Evolutionary conservation across 1,140 invertebrate species (phyloP), one percentile per base, ranked within the genome.

Genomic region (Drosophila malerkotliana): DNA sequence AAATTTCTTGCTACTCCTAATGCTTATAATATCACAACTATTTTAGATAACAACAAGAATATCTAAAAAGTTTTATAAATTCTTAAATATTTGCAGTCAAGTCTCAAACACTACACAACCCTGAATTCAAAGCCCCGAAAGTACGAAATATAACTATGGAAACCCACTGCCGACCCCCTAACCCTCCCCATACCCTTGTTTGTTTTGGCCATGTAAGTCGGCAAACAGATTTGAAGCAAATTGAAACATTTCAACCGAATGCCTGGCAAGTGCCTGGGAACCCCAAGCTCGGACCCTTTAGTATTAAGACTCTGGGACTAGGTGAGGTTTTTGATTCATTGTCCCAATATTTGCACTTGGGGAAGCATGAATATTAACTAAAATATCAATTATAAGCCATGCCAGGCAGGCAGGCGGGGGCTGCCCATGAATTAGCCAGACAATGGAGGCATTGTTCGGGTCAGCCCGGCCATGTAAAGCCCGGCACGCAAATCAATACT

Each of bases 201-300:
- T 54, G 34, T 26, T 32, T 28, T 28, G 26, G 26, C 26, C 26
- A 28, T 28, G 26, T 28, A 5, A 28, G 26, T 28, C 6, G 6
- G 32, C 62, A 68, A 69, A 68, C 62, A 55, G 49, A 69, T 48
- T 68, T 37, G 39, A 48, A 39, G 30, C 49, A 67, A 69, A 69
- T 69, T 68, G 62, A 56, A 56, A 56, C 32, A 69, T 69, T 56
- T 32, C 32, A 68, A 14, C 14, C 2, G 28, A 66, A 47, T 54
- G 24, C 37, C 45, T 14, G 24, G 34, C 54, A 54, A 67, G 49
- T 41, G 58, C 45, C 47, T 67, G 8, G 18, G 44, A 45, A 51
- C 49, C 12, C 21, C 21, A 21, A 21, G 3, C 21, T 21, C 21
- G 2, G 21, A 21, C 2, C 21, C 21, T 21, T 21, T 28, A 0